A percentile compares a stretch with the other conserved stretches of the same genome.
phyloP scores from a whole-genome alignment of 1,140 invertebrate genomes.

The Agrilus planipennis region DNA sequence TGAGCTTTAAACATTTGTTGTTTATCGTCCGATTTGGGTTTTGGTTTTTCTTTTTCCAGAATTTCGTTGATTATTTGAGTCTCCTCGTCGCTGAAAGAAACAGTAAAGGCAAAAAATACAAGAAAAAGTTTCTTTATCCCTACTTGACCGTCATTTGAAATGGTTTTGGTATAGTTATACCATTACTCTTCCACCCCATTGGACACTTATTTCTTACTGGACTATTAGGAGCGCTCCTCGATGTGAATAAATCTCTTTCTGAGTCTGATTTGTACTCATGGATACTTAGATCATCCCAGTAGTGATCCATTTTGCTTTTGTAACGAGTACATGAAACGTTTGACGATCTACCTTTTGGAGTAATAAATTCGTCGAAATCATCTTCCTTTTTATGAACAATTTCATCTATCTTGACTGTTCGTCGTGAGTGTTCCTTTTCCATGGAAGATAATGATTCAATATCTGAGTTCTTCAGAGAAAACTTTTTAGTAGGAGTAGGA shows the following conservation, averaged over 20 bases:
- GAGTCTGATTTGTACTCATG: conserved; percentile 21
- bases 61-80: conserved; percentile 42
- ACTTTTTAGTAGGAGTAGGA: conserved; percentile 16
- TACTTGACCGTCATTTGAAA: conserved; percentile 56
- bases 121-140: conserved; percentile 3
- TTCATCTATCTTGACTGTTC: conserved; percentile 32
- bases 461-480: conserved; percentile 16
- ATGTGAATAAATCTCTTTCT: conserved; percentile 14
- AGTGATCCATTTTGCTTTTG: conserved; percentile 11
- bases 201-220: conserved; percentile 32
- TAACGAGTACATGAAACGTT: conserved; percentile 8
- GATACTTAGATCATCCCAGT: conserved; percentile 26
- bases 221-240: conserved; percentile 42
- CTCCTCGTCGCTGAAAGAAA: conserved; percentile 46
- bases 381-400: conserved; percentile 19
- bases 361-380: conserved; percentile 1
- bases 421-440: conserved; percentile 28
- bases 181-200: conserved; percentile 31
- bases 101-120: conserved; percentile 2
- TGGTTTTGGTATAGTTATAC: conserved; percentile 47
- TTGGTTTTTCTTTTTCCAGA: conserved; percentile 33
- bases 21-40: conserved; percentile 38
- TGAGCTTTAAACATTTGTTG: conserved; percentile 39
- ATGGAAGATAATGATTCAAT: conserved; percentile 20
- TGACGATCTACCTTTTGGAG: conserved; percentile 18